Percentiles rank a stretch among this genome's conserved stretches.
Evolutionary conservation across 2,113 vertebrate species (phyloP).

Genomic region (Herpailurus yagouaroundi): DNA sequence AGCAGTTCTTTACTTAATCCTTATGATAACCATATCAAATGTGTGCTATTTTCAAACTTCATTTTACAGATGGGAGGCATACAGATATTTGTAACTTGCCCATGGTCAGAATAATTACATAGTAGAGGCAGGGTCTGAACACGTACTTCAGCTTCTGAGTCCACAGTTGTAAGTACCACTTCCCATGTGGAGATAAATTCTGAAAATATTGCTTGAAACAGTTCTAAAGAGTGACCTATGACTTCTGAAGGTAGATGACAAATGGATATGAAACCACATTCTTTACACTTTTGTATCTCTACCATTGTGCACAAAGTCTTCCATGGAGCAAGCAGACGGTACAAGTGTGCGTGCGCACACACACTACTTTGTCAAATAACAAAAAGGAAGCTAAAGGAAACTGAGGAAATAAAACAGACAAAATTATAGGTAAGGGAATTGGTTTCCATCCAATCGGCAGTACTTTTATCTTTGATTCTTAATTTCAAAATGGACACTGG

Average conservation of each 20-base stretch:
- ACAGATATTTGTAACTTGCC: background rate
- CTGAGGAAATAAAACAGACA: background rate
- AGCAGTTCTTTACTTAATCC: conserved; percentile 7
- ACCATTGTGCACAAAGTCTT: background rate
- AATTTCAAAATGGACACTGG: background rate
- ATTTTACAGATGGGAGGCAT: background rate
- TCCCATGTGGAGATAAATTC: background rate
- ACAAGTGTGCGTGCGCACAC: rapidly evolving
- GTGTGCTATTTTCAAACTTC: background rate
- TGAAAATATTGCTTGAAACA: background rate
- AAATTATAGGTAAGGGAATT: background rate
- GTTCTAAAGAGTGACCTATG: background rate
- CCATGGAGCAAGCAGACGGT: background rate
- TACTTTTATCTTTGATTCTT: background rate
- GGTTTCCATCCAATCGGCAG: background rate
- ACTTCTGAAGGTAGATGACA: background rate
- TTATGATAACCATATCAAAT: background rate
- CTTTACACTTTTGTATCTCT: background rate
- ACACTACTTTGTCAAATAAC: background rate
- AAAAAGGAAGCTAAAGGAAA: background rate
- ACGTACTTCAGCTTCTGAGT: too few species aligned
- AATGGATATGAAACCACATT: background rate
- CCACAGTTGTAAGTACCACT: background rate
- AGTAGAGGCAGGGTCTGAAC: background rate
- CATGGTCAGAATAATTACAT: background rate